Evolutionary conservation across 1,140 invertebrate species (phyloP).

Genomic region (Drosophila ogumai): DNA sequence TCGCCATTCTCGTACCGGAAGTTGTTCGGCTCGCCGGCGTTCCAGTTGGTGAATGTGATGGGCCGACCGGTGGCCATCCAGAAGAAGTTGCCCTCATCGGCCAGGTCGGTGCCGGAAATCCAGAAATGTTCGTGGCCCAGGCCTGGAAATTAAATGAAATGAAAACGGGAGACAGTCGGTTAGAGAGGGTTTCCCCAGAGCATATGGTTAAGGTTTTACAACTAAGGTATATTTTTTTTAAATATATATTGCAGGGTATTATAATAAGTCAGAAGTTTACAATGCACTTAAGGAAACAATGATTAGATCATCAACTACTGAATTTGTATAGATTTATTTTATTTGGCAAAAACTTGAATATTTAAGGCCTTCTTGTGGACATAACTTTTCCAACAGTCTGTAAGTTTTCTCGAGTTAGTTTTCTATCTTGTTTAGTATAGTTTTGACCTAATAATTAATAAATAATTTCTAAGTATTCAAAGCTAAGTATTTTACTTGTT

Average conservation of each 20-base stretch:
- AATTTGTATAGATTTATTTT: too few relatives aligned
- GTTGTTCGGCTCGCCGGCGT: slow-evolving; percentile 95
- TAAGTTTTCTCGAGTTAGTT: too few relatives aligned
- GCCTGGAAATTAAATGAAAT: slow-evolving; percentile 85
- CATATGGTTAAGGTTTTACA: neutral
- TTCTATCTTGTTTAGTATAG: too few relatives aligned
- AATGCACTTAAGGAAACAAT: too few relatives aligned
- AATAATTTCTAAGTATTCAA: neutral
- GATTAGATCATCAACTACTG: too few relatives aligned
- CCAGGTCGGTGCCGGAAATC: slow-evolving; percentile 96
- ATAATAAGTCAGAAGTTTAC: too few relatives aligned
- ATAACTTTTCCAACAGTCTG: too few relatives aligned
- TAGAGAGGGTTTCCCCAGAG: neutral
- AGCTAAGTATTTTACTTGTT: neutral
- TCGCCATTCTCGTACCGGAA: slow-evolving; percentile 96
- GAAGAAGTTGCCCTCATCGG: slow-evolving; percentile 95
- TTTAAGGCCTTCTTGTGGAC: too few relatives aligned
- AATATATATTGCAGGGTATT: neutral
- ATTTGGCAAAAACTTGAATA: too few relatives aligned
- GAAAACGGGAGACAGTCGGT: neutral
- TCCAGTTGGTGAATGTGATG: slow-evolving; percentile 96
- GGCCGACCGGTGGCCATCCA: slow-evolving; percentile 96
- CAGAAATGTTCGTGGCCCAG: slow-evolving; percentile 96
- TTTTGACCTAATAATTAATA: neutral
- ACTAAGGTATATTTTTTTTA: neutral